Percentiles rank a stretch among this genome's conserved stretches.
Conservation (phyloP, 2,113 vertebrate species). For the Junco hyemalis region DNA sequence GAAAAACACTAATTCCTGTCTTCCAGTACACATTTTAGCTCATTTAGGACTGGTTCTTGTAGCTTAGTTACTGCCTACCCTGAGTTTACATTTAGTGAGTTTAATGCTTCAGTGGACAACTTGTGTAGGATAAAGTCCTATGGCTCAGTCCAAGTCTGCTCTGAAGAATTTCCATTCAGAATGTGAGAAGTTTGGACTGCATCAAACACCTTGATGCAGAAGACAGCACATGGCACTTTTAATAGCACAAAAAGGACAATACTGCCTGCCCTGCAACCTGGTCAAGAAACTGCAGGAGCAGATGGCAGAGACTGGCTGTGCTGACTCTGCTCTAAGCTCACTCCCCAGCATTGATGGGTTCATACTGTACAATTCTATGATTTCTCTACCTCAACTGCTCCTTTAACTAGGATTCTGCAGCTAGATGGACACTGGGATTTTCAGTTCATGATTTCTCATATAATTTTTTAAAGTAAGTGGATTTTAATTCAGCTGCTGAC, state of each 20-base stretch:
- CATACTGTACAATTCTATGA: neutral
- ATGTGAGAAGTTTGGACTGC: neutral
- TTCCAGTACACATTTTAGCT: neutral
- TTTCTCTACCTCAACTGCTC: neutral
- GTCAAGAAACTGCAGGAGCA: slow-evolving; percentile 12
- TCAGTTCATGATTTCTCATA: neutral
- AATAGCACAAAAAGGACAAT: neutral
- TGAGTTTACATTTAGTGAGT: neutral
- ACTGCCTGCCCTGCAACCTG: neutral
- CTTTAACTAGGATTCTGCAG: neutral
- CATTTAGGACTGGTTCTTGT: neutral
- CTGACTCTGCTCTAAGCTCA: neutral
- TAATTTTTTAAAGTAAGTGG: neutral
- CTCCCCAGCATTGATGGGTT: neutral
- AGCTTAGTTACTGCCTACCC: neutral
- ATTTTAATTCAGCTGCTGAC: neutral
- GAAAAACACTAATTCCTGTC: neutral
- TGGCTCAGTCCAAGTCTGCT: neutral
- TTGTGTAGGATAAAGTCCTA: neutral
- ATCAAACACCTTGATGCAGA: neutral
- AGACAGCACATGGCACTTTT: neutral
- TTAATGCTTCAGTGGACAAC: neutral
- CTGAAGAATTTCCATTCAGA: neutral
- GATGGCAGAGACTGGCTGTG: slow-evolving; percentile 11
- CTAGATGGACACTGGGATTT: neutral